Conservation (phyloP, 2,888 invertebrate genomes). For the Himalopsyche tibetana region DNA sequence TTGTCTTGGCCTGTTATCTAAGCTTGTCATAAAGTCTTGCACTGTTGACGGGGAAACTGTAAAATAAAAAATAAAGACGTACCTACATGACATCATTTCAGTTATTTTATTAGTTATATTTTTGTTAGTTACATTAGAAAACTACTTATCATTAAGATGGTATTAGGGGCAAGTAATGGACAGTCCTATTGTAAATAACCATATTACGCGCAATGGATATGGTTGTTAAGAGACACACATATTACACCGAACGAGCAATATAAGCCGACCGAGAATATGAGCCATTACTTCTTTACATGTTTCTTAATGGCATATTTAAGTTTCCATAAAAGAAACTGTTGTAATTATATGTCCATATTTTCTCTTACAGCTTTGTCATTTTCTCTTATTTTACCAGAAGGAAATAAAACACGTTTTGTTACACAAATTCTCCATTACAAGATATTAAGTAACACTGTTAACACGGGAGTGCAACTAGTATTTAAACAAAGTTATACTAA, state of each 20-base stretch:
- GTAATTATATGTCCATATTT: conserved; percentile 1
- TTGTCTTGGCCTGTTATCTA: too few relatives aligned
- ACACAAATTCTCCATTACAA: background rate
- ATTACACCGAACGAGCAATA: conserved; percentile 52
- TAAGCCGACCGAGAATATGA: conserved; percentile 49
- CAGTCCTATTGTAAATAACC: conserved; percentile 62
- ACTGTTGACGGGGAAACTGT: background rate
- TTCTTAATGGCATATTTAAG: conserved; percentile 53
- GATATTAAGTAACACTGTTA: too few relatives aligned
- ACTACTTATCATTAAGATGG: conserved; percentile 64
- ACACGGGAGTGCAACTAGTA: too few relatives aligned
- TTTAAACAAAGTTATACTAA: too few relatives aligned
- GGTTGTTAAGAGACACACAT: conserved; percentile 63
- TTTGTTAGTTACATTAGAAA: background rate
- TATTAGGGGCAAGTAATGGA: conserved; percentile 59
- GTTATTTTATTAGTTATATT: background rate
- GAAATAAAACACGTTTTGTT: background rate
- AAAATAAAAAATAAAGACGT: background rate
- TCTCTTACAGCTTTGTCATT: background rate
- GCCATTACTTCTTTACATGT: conserved; percentile 48
- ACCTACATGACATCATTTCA: background rate
- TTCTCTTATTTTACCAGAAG: background rate
- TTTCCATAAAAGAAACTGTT: conserved; percentile 51
- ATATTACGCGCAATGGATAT: conserved; percentile 63
- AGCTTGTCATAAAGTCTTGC: too few relatives aligned